phyloP scores from a whole-genome alignment of 2,113 vertebrate species.

The Eretmochelys imbricata region DNA sequence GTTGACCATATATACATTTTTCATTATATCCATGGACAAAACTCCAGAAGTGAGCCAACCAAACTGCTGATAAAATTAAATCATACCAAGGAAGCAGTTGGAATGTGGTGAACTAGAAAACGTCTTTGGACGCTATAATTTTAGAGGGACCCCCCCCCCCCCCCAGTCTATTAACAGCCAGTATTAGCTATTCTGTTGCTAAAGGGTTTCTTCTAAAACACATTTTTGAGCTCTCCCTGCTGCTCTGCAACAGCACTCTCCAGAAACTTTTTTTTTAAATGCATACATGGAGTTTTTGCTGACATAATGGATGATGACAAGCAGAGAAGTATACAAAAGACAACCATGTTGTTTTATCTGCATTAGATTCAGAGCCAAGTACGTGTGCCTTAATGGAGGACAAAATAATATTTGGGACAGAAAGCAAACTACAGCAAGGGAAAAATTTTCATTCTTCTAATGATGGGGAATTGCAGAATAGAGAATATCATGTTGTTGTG shows the following conservation, averaged over 20 bases:
- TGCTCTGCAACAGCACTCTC: constrained; percentile 17
- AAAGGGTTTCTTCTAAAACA: background rate
- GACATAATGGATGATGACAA: background rate
- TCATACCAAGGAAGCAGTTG: background rate
- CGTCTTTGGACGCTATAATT: background rate
- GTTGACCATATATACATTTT: background rate
- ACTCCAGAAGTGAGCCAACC: background rate
- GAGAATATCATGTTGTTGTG: background rate
- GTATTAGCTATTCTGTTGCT: background rate
- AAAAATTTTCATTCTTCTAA: background rate
- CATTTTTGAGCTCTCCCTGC: constrained; percentile 61
- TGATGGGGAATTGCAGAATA: background rate
- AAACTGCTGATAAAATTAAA: background rate
- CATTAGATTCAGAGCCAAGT: background rate
- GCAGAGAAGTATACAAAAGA: background rate
- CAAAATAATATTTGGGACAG: background rate
- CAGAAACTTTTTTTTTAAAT: constrained; percentile 1
- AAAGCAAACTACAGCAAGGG: background rate
- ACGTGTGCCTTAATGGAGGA: background rate
- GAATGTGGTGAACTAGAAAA: background rate
- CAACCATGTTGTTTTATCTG: background rate
- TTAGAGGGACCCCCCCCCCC: background rate
- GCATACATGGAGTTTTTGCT: background rate
- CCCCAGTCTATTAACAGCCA: background rate
- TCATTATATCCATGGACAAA: background rate